These are phyloP conservation scores for Xerus inauris DNA, from an alignment of 2,113 vertebrate genomes.

Conservation along the genomic window DNA sequence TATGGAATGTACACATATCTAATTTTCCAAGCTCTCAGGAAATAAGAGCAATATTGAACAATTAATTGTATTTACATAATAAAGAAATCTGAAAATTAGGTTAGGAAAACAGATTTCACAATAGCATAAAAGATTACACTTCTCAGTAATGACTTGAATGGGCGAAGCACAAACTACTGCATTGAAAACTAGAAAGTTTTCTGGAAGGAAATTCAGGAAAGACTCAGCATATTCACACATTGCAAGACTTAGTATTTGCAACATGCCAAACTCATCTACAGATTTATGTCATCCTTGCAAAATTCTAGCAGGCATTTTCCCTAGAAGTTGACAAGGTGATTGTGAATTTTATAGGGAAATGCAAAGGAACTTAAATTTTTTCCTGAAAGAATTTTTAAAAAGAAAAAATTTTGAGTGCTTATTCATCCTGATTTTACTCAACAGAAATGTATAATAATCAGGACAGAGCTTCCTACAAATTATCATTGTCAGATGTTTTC, in stretches of 20 bases:
- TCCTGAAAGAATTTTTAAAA: background rate
- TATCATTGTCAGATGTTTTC: background rate
- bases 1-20: too few relatives aligned
- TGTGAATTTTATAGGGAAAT: background rate
- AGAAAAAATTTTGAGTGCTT: background rate
- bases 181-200: background rate
- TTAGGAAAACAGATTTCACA: background rate
- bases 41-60: too few relatives aligned
- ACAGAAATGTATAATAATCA: background rate
- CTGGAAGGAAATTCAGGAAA: background rate
- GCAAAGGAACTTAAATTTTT: background rate
- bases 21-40: too few relatives aligned
- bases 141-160: background rate
- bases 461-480: background rate
- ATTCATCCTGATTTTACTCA: background rate
- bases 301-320: background rate
- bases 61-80: background rate
- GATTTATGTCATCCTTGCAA: background rate
- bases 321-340: background rate
- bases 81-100: background rate
- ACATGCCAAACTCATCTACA: background rate
- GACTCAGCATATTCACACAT: background rate
- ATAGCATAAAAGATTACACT: background rate
- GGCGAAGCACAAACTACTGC: background rate
- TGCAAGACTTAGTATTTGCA: background rate